Percentiles rank a stretch among this genome's conserved stretches.
These are phyloP conservation scores for Dromiciops gliroides DNA, from an alignment of 2,113 vertebrate species.

Conservation along the genomic window DNA sequence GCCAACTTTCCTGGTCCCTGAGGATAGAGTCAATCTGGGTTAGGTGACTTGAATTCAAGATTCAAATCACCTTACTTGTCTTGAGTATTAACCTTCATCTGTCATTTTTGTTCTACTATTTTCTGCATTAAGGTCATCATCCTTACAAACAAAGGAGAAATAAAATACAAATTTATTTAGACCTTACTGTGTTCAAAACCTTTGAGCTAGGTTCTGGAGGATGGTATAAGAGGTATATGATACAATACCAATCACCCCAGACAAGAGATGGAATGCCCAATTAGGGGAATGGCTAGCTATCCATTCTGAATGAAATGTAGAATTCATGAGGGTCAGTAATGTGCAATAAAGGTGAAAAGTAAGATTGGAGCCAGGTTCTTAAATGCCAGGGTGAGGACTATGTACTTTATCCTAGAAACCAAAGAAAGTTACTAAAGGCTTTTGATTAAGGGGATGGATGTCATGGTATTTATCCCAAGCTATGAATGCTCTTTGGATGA, in stretches of 20 bases:
- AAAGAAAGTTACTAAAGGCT: background rate
- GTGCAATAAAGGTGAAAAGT: background rate
- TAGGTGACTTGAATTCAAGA: background rate
- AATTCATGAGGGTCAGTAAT: background rate
- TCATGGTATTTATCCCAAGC: background rate
- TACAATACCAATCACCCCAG: background rate
- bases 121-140: background rate
- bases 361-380: background rate
- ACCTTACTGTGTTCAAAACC: background rate
- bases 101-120: background rate
- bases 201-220: background rate
- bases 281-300: background rate
- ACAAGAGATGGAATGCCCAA: background rate
- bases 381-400: background rate
- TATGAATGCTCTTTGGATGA: background rate
- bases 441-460: background rate
- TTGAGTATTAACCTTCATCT: background rate
- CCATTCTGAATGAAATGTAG: background rate
- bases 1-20: background rate
- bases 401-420: background rate
- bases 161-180: background rate
- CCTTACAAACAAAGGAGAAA: background rate
- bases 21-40: background rate
- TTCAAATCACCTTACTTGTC: background rate
- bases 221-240: background rate